Evolutionary conservation across 1,140 invertebrate species (phyloP), one percentile per base, ranked within the genome.

Genomic region (Drosophila truncata): DNA sequence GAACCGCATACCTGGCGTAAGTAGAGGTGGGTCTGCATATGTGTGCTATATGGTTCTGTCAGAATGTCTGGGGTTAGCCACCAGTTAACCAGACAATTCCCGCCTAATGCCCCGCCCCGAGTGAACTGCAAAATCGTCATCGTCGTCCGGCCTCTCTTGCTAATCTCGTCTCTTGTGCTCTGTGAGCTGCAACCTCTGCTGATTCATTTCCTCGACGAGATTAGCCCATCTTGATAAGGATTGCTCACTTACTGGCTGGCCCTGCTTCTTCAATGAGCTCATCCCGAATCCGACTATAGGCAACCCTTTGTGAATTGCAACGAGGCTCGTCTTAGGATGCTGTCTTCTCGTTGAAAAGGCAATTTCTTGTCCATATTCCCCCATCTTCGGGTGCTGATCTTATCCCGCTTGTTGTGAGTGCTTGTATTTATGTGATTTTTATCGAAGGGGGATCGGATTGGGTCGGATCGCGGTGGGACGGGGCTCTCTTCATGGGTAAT

Each of bases 221-320:
- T 87, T 80, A 87, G 84, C 63, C 70, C 69, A 88, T 84, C 84
- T 65, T 67, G 84, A 87, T 87, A 87, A 84, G 64, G 72, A 87
- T 50, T 78, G 71, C 86, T 88, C 80, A 74, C 80, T 87, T 87
- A 55, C 42, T 79, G 69, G 62, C 57, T 9, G 14, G 14, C 16
- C 27, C 47, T 20, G 61, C 41, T 66, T 66, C 63, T 58, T 65
- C 67, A 69, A 71, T 88, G 84, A 87, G 84, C 84, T 88, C 84
- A 88, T 81, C 67, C 79, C 37, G 49, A 64, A 25, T 31, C 42
- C 41, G 33, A 60, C n/a, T 23, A 29, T 44, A 25, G 46, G 16
- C 58, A 85, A 86, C 82, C 82, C 75, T 86, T 86, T 82, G 55
- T 67, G 78, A 71, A 76, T 79, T 64, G 75, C 78, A 80, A 29